These are phyloP conservation scores for Myotis yumanensis DNA, from an alignment of 2,113 vertebrate species.

Conservation along the genomic window DNA sequence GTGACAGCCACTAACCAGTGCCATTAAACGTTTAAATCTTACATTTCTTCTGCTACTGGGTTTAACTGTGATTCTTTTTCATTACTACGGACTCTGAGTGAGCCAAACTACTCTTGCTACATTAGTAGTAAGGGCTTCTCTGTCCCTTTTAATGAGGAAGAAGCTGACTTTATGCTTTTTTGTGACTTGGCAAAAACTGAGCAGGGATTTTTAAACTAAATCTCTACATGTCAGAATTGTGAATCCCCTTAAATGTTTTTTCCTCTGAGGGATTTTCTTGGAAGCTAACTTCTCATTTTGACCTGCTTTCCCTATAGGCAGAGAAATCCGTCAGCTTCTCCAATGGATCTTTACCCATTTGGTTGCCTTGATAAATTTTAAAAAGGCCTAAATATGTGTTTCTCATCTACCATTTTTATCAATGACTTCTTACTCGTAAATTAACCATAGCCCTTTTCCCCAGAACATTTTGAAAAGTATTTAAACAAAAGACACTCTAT, in stretches of 20 bases:
- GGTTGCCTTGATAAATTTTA: background rate
- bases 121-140: background rate
- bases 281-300: conserved; percentile 12
- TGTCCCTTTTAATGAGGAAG: background rate
- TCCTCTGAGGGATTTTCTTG: conserved; percentile 34
- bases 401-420: conserved; percentile 5
- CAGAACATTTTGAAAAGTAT: conserved; percentile 10
- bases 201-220: conserved; percentile 59
- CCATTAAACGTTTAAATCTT: background rate
- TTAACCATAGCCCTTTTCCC: background rate
- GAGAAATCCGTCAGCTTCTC: background rate
- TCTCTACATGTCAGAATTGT: conserved; percentile 32
- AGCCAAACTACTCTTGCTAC: background rate
- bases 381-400: background rate
- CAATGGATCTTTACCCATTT: background rate
- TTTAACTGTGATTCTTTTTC: background rate
- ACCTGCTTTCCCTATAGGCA: background rate
- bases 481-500: background rate
- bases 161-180: conserved; percentile 45
- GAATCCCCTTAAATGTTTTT: conserved; percentile 44
- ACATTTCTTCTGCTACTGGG: background rate
- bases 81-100: background rate
- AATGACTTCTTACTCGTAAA: conserved; percentile 13
- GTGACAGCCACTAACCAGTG: background rate
- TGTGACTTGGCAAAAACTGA: conserved; percentile 53